Conservation (phyloP, 2,888 invertebrate species). For the Oxytorus armatus region DNA sequence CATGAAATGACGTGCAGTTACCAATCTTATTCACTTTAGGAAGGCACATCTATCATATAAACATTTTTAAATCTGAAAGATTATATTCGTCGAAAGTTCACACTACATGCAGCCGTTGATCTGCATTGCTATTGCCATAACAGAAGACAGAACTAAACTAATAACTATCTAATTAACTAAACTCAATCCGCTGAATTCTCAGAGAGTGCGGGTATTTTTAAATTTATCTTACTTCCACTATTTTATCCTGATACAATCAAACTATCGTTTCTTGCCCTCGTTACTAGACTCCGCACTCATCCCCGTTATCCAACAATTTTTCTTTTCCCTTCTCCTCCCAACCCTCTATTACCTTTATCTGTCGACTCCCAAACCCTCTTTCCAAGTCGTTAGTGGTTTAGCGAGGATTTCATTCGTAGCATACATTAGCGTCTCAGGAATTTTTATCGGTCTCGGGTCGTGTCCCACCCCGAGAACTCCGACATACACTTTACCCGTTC, state of each 20-base stretch:
- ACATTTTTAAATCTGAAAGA: constrained; percentile 8
- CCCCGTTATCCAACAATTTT: constrained; percentile 39
- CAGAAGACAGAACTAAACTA: no score
- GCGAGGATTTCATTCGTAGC: constrained; percentile 71
- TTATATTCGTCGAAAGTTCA: no score
- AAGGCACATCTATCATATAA: neutral
- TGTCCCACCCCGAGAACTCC: constrained; percentile 14
- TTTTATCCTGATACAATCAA: constrained; percentile 42
- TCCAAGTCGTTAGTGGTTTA: constrained; percentile 69
- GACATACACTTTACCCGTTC: constrained; percentile 9
- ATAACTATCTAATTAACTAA: neutral
- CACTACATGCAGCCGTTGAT: no score
- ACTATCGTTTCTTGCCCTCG: constrained; percentile 46
- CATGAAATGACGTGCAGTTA: constrained; percentile 31
- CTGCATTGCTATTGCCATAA: no score
- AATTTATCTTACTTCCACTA: constrained; percentile 40
- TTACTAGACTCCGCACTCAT: constrained; percentile 37
- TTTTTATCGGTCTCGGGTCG: constrained; percentile 57
- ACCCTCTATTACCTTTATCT: constrained; percentile 67
- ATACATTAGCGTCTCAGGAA: constrained; percentile 69
- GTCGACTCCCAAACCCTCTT: constrained; percentile 39
- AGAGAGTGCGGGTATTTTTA: constrained; percentile 4
- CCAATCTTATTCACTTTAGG: constrained; percentile 2
- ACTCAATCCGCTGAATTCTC: neutral
- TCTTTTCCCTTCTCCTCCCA: constrained; percentile 34